Evolutionary conservation across 2,113 vertebrate species (phyloP).

Genomic region (Quiscalus mexicanus): DNA sequence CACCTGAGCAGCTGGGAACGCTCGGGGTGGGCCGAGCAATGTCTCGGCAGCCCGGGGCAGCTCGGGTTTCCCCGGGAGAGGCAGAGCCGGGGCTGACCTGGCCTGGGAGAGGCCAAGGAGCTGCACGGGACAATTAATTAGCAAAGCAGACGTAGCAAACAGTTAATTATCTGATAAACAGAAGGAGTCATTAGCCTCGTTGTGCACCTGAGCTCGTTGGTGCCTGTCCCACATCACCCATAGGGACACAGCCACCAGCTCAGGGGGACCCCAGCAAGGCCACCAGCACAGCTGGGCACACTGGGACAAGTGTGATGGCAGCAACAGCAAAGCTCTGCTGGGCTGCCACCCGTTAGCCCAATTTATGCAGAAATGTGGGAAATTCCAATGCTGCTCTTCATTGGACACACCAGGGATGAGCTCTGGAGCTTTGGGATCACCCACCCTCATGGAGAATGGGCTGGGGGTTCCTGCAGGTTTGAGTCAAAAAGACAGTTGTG

Average conservation of each 20-base stretch:
- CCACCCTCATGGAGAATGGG: fast-evolving
- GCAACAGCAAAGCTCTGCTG: background rate
- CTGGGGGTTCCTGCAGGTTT: fast-evolving
- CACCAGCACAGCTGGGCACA: background rate
- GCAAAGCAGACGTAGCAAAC: background rate
- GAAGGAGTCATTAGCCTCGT: background rate
- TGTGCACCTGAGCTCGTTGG: fast-evolving
- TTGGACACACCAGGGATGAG: fast-evolving
- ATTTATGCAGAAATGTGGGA: fast-evolving
- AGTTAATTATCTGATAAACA: background rate
- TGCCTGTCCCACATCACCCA: background rate
- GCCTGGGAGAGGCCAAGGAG: background rate
- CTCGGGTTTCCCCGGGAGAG: background rate
- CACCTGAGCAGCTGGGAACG: background rate
- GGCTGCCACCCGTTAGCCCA: fast-evolving
- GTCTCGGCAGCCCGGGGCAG: background rate
- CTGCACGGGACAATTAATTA: background rate
- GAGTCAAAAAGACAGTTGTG: background rate
- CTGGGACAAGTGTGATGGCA: background rate
- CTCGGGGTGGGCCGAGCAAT: background rate
- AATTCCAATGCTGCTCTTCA: fast-evolving
- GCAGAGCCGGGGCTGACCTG: background rate
- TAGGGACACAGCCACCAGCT: fast-evolving
- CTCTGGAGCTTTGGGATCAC: background rate
- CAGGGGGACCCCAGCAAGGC: fast-evolving